Evolutionary conservation across 2,797 vertebrate species (phyloP).

Genomic region (Clarias pachynema): DNA sequence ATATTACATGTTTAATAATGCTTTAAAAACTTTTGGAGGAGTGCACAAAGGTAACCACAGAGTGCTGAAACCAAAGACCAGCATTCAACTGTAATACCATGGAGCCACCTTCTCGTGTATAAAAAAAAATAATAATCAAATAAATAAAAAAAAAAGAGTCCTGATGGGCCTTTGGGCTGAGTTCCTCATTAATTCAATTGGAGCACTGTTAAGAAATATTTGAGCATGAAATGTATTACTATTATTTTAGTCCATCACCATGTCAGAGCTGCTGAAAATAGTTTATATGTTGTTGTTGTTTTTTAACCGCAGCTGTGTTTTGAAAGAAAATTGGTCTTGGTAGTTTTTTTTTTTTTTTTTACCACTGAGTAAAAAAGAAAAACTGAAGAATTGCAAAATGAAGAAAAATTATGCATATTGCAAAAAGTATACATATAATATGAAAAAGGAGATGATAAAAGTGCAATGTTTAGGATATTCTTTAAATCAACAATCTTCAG

Average conservation of each 20-base stretch:
- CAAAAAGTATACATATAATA: background rate
- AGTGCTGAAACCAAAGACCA: background rate
- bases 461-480: background rate
- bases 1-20: constrained; percentile 20
- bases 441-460: background rate
- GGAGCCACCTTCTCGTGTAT: background rate
- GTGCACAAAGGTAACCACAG: constrained; percentile 3
- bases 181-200: background rate
- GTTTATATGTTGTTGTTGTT: background rate
- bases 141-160: background rate
- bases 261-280: background rate
- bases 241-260: background rate
- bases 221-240: background rate
- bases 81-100: background rate
- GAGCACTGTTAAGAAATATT: constrained; percentile 9
- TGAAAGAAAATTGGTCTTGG: background rate
- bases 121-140: background rate
- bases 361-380: background rate
- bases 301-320: background rate
- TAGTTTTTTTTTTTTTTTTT: too few species aligned
- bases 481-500: background rate
- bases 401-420: background rate
- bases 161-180: background rate
- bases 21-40: background rate
- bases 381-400: background rate